Evolutionary conservation across 2,113 vertebrate genomes (phyloP).

Genomic region (Pseudorasbora parva): DNA sequence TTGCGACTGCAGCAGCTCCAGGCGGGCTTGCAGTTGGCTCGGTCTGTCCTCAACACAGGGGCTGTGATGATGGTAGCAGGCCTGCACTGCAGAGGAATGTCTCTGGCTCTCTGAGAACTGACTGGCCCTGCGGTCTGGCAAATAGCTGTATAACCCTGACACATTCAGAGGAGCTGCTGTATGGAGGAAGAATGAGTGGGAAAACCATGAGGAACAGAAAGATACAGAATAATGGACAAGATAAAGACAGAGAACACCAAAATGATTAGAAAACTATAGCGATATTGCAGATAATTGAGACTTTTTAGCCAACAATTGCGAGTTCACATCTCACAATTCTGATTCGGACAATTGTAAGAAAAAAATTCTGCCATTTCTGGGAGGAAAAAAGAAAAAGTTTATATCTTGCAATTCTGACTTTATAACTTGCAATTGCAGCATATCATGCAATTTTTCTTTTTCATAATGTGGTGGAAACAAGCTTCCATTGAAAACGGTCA

Average conservation of each 20-base stretch:
- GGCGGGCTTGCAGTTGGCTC: constrained; percentile 83
- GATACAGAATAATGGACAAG: background rate
- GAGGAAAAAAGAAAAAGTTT: too few relatives aligned
- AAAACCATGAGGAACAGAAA: background rate
- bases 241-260: background rate
- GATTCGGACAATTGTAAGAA: too few relatives aligned
- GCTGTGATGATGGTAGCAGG: constrained; percentile 54
- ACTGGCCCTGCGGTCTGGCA: constrained; percentile 78
- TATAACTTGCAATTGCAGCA: too few relatives aligned
- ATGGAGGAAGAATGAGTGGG: constrained; percentile 19
- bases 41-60: constrained; percentile 72
- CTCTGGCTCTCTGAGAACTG: constrained; percentile 74
- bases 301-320: too few relatives aligned
- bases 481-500: too few relatives aligned
- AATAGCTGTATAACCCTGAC: constrained; percentile 83
- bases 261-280: background rate
- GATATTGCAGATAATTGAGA: too few relatives aligned
- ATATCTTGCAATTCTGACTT: too few relatives aligned
- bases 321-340: too few relatives aligned
- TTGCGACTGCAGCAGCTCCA: constrained; percentile 91
- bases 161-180: constrained; percentile 76
- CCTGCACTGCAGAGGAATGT: constrained; percentile 73
- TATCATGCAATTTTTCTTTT: too few relatives aligned
- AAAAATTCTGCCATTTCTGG: too few relatives aligned
- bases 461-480: too few relatives aligned